Conservation (phyloP, 2,888 invertebrate genomes). For the Eilema sororculum region DNA sequence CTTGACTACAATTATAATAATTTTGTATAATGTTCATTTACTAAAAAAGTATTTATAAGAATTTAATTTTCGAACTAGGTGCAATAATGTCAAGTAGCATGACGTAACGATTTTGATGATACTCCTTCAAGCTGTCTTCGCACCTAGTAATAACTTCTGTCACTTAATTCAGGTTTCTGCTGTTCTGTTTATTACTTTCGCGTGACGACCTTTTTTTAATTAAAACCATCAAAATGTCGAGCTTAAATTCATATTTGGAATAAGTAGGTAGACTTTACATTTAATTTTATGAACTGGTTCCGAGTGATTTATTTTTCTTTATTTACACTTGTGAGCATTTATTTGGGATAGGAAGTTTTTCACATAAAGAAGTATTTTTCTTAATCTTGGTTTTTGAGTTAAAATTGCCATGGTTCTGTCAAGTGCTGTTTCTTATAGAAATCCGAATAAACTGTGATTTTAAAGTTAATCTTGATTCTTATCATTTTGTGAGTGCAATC, state of each 20-base stretch:
- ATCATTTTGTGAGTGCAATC: too few species aligned
- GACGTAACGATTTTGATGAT: conserved; percentile 30
- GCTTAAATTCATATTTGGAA: conserved; percentile 52
- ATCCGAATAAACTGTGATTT: too few species aligned
- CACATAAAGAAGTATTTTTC: too few species aligned
- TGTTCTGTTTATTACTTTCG: conserved; percentile 34
- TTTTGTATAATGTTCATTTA: too few species aligned
- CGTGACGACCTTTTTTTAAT: conserved; percentile 49
- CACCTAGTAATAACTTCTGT: conserved; percentile 26
- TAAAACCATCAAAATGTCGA: conserved; percentile 1
- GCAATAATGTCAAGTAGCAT: conserved; percentile 12
- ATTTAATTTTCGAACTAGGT: not conserved
- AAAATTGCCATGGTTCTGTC: too few species aligned
- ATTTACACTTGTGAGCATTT: not conserved
- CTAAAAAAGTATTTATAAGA: not conserved
- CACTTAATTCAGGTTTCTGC: conserved; percentile 27
- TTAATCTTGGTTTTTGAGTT: too few species aligned
- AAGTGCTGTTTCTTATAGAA: too few species aligned
- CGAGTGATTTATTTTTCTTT: not conserved
- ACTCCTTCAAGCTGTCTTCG: conserved; percentile 46
- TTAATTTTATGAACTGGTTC: conserved; percentile 20
- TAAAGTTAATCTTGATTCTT: too few species aligned
- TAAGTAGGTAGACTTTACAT: conserved; percentile 47
- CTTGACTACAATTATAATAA: too few species aligned
- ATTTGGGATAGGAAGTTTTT: too few species aligned